Evolutionary conservation across 2,797 vertebrate species (phyloP), one percentile per base, ranked within the genome.

Genomic region (Cyprinella venusta): DNA sequence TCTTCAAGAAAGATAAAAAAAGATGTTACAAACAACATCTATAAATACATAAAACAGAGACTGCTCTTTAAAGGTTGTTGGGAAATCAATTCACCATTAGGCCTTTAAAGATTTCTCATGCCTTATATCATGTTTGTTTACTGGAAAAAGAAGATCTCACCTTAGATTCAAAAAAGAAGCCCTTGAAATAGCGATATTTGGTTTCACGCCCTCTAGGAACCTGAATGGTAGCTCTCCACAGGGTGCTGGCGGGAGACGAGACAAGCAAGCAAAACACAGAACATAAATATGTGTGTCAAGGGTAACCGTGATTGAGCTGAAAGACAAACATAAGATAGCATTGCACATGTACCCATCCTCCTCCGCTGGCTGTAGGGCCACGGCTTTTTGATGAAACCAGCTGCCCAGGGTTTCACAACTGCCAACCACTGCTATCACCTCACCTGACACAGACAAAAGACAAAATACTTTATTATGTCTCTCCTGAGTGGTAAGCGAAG

Each of bases 141-240:
- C 24, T 64, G 42, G 59, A 68, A 81, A 42, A 33, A 50, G 59
- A 24, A 76, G 8, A 40, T 77, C 95, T 93, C 96, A 99, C 98
- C 97, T 96, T 97, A 65, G 97, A 93, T 89, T 97, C 94, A 87
- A 99, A 87, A 90, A 98, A 96, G 92, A 93, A 96, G 71, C 97
- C 97, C 93, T 94, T 97, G 88, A 99, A 97, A 90, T 98, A 99
- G 36, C 98, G 96, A 90, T 99, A 99, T 3, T 88, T 85, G 91
- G 94, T 82, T 74, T 93, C 91, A 64, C 87, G 84, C 86, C 95
- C 96, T 91, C 85, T 94, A 2, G 92, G 94, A 68, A 99, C 93
- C 64, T 85, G 75, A 88, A 98, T 30, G 0, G 93, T 92, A 83
- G 91, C 85, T 84, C 92, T 97, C 98, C 98, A 99, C 4, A 92